phyloP scores from a whole-genome alignment of 2,888 invertebrate genomes.

The Eudemis profundana region DNA sequence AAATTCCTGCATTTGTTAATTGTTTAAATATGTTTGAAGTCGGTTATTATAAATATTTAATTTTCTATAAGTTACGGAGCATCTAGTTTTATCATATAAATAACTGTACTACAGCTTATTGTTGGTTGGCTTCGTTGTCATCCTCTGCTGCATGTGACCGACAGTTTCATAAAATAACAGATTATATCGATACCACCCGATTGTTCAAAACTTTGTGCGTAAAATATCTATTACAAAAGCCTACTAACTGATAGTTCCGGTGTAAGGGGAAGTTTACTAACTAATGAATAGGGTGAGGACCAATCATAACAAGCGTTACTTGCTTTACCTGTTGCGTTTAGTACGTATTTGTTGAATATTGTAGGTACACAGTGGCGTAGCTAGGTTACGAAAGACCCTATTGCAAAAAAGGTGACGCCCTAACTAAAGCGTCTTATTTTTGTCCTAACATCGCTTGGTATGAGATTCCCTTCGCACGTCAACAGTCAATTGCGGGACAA shows the following conservation, averaged over 20 bases:
- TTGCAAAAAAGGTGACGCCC: too few relatives aligned
- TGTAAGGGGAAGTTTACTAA: not conserved
- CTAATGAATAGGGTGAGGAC: not conserved
- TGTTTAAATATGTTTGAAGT: too few relatives aligned
- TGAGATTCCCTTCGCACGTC: too few relatives aligned
- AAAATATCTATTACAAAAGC: not conserved
- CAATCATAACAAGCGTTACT: not conserved
- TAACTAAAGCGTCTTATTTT: too few relatives aligned
- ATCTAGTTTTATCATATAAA: not conserved
- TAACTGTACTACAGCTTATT: not conserved
- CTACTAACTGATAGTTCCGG: not conserved
- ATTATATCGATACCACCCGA: conserved; percentile 15
- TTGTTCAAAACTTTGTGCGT: conserved; percentile 1
- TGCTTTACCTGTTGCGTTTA: not conserved
- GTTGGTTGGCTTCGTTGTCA: not conserved
- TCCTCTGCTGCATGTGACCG: conserved; percentile 26
- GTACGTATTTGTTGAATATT: not conserved
- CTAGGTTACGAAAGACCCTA: too few relatives aligned
- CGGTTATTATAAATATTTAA: too few relatives aligned
- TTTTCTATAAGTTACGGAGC: too few relatives aligned
- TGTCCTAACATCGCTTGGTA: too few relatives aligned
- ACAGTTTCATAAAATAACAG: conserved; percentile 20
- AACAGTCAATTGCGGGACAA: too few relatives aligned
- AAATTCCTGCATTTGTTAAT: too few relatives aligned
- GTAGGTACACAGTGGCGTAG: too few relatives aligned